Base-by-base conservation (phyloP, 2,797 vertebrate species). In the Tachyglossus aculeatus region DNA sequence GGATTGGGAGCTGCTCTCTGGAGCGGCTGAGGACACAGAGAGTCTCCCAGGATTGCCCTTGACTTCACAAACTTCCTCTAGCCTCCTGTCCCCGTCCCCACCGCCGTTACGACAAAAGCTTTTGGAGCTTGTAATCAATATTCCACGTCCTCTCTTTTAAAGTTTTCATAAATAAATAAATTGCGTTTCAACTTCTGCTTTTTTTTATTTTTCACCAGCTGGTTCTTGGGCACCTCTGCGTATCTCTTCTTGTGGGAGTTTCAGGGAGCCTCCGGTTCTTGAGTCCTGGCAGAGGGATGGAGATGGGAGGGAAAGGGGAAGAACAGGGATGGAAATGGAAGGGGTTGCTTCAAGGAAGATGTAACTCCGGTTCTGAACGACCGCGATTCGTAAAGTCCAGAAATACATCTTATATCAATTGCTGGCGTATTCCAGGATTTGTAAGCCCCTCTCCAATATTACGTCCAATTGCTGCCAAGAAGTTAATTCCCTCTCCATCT, bases 91-190 rank as follows among this genome's bases (percentile, higher is more conserved):
- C 55, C 6, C 1, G 6, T 62, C 70, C 61, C 71, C 72, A 37
- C 5, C 7, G 15, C 81, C 84, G 67, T 83, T 77, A 67, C 2
- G 82, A 86, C 86, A 32, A 81, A 67, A 88, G 88, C 90, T 88
- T 89, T 82, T 74, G 71, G 86, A 88, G 88, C 89, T 88, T 88
- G 75, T 90, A 82, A 86, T 32, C 67, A 11, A 80, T 76, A 85
- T 67, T 39, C 19, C 55, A 59, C 79, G 29, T 61, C 75, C 75
- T 55, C 22, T 67, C 55, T 64, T 83, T 77, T 31, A 29, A 78
- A 80, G 72, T 53, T 83, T 65, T 70, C 77, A 68, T 59, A 79
- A 93, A 91, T 93, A 93, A 93, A 92, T 76, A 67, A 70, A 71
- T 87, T 78, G 74, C 72, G 70, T 3, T 66, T 54, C 80, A 64